Percentiles rank a stretch among this genome's conserved stretches.
Evolutionary conservation across 2,797 vertebrate species (phyloP).

Genomic region (Taeniopygia guttata): DNA sequence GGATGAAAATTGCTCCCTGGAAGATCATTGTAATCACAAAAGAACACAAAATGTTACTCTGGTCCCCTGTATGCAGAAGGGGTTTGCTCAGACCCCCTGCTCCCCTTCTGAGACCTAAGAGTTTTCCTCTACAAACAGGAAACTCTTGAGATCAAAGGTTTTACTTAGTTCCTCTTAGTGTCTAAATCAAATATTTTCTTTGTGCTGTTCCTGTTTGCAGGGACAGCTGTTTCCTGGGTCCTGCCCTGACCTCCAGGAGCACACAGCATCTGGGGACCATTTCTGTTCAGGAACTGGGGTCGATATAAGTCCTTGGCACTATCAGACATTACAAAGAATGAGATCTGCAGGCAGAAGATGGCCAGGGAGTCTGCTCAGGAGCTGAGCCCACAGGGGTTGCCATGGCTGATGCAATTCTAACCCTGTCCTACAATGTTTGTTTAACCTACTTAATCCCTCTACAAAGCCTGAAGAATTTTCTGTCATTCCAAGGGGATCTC

Average conservation of each 20-base stretch:
- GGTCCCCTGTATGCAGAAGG: background rate
- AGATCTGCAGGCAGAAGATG: background rate
- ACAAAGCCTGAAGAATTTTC: background rate
- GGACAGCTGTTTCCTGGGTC: background rate
- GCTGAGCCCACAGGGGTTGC: background rate
- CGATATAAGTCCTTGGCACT: background rate
- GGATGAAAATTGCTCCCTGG: background rate
- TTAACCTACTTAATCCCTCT: background rate
- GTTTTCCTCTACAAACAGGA: background rate
- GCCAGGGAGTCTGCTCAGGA: background rate
- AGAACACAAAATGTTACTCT: rapidly evolving
- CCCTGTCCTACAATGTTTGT: background rate
- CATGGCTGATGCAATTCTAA: background rate
- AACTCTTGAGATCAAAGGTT: background rate
- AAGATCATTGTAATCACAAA: background rate
- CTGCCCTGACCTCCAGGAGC: background rate
- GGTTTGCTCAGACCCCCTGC: background rate
- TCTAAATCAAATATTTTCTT: background rate
- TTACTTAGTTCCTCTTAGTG: background rate
- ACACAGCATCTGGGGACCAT: background rate
- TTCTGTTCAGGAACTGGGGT: background rate
- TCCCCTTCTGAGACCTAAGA: background rate
- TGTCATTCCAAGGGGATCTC: background rate
- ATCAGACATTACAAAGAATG: background rate
- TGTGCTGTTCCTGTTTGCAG: background rate